Evolutionary conservation across 2,888 invertebrate species (phyloP).

Genomic region (Polietes domitor): DNA sequence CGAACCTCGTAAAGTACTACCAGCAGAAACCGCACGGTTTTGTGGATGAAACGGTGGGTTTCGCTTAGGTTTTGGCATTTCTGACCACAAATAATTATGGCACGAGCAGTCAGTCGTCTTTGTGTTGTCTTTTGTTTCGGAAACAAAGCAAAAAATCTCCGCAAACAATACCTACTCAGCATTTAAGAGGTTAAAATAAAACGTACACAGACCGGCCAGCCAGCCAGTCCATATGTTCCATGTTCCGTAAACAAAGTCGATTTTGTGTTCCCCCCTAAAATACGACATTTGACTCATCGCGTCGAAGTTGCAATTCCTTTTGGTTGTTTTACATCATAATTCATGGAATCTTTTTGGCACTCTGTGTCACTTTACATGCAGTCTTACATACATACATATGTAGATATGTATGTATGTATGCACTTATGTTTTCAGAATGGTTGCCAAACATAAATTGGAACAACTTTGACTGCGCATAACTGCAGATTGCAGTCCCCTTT

Average conservation of each 20-base stretch:
- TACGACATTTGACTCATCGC: conserved; percentile 2
- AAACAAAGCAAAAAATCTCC: conserved; percentile 38
- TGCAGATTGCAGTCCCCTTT: conserved; percentile 13
- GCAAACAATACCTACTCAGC: conserved; percentile 35
- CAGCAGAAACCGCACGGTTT: neutral
- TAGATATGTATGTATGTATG: neutral
- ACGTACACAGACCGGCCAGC: too few species aligned
- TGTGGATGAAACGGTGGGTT: conserved; percentile 2
- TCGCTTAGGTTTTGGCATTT: conserved; percentile 7
- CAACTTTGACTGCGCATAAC: neutral
- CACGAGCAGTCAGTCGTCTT: conserved; percentile 34
- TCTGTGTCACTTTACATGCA: conserved; percentile 36
- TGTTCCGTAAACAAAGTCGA: conserved; percentile 5
- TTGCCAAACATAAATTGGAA: conserved; percentile 26
- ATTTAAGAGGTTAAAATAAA: conserved; percentile 27
- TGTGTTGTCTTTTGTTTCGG: conserved; percentile 36
- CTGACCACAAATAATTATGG: conserved; percentile 50
- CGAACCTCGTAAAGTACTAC: neutral
- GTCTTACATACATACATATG: neutral
- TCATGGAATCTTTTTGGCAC: conserved; percentile 46
- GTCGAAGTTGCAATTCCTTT: neutral
- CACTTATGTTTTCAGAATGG: neutral
- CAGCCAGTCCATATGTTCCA: conserved; percentile 2
- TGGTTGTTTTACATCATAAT: conserved; percentile 19
- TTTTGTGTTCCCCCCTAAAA: conserved; percentile 5